Evolutionary conservation across 2,888 invertebrate genomes (phyloP).

Genomic region (Ephialtes manifestator): DNA sequence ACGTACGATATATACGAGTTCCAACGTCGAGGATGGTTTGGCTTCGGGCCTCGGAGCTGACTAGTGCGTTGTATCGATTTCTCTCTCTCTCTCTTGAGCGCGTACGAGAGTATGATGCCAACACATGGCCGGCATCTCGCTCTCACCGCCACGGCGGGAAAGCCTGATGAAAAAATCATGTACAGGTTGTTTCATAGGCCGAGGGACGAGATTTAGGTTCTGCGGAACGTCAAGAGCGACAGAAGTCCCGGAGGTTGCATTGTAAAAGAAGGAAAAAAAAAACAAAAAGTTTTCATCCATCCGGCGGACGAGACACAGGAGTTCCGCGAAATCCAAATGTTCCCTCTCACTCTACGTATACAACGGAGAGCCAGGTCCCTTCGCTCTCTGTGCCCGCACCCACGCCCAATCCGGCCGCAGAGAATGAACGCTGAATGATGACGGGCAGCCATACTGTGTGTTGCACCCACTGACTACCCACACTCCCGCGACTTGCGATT

Average conservation of each 20-base stretch:
- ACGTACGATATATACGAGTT: constrained; percentile 68
- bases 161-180: constrained; percentile 66
- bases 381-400: constrained; percentile 68
- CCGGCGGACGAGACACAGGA: constrained; percentile 63
- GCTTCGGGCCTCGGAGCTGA: constrained; percentile 77
- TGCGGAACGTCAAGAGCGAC: neutral
- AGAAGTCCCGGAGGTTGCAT: constrained; percentile 2
- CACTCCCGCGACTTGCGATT: constrained; percentile 67
- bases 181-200: constrained; percentile 62
- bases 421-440: constrained; percentile 79
- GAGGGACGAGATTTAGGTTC: neutral
- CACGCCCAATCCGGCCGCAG: constrained; percentile 73
- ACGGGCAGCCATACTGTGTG: constrained; percentile 77
- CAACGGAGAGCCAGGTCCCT: constrained; percentile 37
- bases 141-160: constrained; percentile 50
- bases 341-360: constrained; percentile 14
- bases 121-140: constrained; percentile 51
- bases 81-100: constrained; percentile 53
- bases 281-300: constrained; percentile 53
- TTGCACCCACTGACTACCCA: constrained; percentile 80
- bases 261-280: constrained; percentile 16
- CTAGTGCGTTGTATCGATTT: constrained; percentile 78
- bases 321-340: constrained; percentile 66
- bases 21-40: constrained; percentile 75
- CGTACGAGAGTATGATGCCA: constrained; percentile 45